Evolutionary conservation across 23 tunicate species (phyloP), one percentile per base, ranked within the genome.

Genomic region (Ascidia mentula): DNA sequence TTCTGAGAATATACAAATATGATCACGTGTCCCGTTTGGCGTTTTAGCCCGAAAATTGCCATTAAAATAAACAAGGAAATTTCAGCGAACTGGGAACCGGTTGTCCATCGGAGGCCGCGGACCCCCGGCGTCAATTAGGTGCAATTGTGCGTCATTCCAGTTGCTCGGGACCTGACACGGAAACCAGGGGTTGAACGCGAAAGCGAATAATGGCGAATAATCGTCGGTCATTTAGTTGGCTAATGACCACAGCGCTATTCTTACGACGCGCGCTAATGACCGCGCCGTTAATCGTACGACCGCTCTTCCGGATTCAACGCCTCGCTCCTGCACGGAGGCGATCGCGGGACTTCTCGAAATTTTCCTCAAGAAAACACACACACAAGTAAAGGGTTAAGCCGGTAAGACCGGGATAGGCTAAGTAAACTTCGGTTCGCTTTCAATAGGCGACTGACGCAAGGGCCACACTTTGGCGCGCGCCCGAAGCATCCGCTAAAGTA

Each of bases 221-320:
- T 53, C 65, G 65, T 53, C 65, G 65, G 65, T 20, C 65, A 53
- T 9, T 53, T 53, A 53, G 28, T 53, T 42, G 53, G 53, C 15
- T 53, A 53, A 53, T 53, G 65, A 53, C 24, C 65, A 28, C 65
- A 9, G 65, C 65, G 65, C 65, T 53, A 53, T 53, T 53, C 65
- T 53, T 28, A 53, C 65, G 65, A 53, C 65, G 65, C 65, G 65
- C 22, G 65, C 28, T 53, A 53, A 53, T 53, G 65, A 53, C 65
- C 65, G 65, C 65, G 65, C 2, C 7, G 65, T 28, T 53, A 53
- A 53, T 53, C 65, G 65, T 28, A 53, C 65, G 65, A 28, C 22
- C 65, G 24, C 65, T 26, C 2, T 53, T 53, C 65, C 65, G 65
- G 65, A 53, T 53, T 53, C 24, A 28, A 26, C 24, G 22, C 65